Conservation (phyloP, 2,888 invertebrate genomes). For the Apamea anceps region DNA sequence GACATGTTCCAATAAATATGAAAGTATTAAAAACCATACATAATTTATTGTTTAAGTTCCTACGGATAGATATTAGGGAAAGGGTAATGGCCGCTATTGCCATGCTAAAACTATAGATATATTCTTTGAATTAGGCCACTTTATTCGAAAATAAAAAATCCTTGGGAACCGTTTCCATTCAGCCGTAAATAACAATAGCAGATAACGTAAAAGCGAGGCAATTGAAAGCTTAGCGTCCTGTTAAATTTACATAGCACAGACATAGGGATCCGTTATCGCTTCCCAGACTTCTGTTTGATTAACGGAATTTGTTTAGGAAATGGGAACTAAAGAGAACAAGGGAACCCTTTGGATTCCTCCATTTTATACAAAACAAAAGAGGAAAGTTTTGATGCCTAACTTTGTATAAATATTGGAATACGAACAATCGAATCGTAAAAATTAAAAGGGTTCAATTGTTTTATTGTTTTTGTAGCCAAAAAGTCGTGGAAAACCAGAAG, state of each 20-base stretch:
- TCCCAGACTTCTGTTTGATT: slow-evolving; percentile 18
- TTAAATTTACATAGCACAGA: slow-evolving; percentile 12
- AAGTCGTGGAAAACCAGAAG: background rate
- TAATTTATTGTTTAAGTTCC: background rate
- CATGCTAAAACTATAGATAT: background rate
- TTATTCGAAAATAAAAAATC: background rate
- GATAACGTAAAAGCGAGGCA: slow-evolving; percentile 1
- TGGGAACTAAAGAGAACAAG: background rate
- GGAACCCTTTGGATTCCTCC: slow-evolving; percentile 1
- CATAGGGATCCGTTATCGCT: background rate
- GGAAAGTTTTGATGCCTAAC: slow-evolving; percentile 10
- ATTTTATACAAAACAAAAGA: slow-evolving; percentile 25
- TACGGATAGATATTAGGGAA: background rate
- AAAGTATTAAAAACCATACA: background rate
- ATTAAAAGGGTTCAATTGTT: slow-evolving; percentile 20
- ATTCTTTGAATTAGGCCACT: background rate
- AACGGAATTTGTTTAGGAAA: slow-evolving; percentile 4
- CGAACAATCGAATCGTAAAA: slow-evolving; percentile 16
- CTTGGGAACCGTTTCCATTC: background rate
- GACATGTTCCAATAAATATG: background rate
- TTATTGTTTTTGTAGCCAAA: slow-evolving; percentile 3
- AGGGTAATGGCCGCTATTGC: background rate
- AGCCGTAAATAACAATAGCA: slow-evolving; percentile 10
- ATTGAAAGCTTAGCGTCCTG: background rate
- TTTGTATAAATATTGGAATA: slow-evolving; percentile 32